Conservation (phyloP, 2,113 vertebrate species). For the Microcebus murinus region DNA sequence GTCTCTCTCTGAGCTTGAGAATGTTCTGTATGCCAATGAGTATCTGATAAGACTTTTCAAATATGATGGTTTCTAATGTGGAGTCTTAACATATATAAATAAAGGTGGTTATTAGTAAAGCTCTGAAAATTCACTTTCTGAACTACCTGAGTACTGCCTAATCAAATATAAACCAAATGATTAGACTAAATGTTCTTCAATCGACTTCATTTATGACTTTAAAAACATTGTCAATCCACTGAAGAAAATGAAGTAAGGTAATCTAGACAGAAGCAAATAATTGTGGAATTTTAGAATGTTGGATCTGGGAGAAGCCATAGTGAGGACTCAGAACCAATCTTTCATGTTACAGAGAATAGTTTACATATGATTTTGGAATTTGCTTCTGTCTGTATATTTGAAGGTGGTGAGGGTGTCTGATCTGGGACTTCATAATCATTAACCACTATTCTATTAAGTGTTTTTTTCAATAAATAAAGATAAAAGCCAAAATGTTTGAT, state of each 20-base stretch:
- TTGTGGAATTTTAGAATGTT: background rate
- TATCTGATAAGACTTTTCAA: background rate
- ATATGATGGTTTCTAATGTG: background rate
- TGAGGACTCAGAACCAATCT: background rate
- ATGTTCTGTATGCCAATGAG: background rate
- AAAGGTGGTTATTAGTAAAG: background rate
- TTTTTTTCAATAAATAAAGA: background rate
- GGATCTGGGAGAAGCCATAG: background rate
- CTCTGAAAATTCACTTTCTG: background rate
- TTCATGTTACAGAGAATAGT: background rate
- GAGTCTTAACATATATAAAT: background rate
- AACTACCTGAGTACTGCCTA: background rate
- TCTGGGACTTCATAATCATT: background rate
- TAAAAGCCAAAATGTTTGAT: background rate
- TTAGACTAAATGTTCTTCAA: background rate
- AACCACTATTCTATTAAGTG: background rate
- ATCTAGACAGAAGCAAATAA: background rate
- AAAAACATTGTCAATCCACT: background rate
- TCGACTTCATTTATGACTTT: background rate
- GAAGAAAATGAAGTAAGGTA: background rate
- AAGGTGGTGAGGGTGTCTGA: background rate
- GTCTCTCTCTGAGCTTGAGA: background rate
- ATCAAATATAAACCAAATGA: background rate
- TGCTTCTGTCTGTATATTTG: background rate
- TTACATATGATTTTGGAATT: background rate